Conservation (phyloP, 2,797 vertebrate species). For the Halcyon chelicuti region DNA sequence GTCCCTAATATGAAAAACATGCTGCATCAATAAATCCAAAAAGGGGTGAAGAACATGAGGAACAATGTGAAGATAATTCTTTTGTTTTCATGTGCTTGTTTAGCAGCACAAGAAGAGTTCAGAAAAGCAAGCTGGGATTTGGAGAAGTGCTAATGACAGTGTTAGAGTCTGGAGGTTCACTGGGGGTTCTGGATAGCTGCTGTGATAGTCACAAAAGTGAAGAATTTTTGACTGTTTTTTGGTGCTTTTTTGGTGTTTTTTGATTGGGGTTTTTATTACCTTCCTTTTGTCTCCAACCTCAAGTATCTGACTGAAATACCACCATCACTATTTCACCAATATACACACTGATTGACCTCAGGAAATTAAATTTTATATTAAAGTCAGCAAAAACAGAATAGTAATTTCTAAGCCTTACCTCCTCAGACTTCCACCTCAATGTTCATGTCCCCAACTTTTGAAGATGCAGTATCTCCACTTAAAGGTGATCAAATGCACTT, state of each 20-base stretch:
- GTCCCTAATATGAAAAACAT: neutral
- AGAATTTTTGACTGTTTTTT: neutral
- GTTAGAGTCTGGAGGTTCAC: neutral
- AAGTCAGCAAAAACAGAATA: neutral
- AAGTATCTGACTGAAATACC: neutral
- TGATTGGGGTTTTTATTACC: accelerated
- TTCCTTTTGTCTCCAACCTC: neutral
- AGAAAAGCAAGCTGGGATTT: neutral
- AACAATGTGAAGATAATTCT: neutral
- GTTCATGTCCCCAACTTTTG: neutral
- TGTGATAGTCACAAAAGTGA: neutral
- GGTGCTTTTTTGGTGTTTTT: neutral
- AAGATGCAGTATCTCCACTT: neutral
- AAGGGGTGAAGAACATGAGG: neutral
- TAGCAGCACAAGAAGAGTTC: neutral
- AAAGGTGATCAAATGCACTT: neutral
- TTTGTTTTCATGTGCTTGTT: neutral
- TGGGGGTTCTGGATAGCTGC: neutral
- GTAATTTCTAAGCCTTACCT: neutral
- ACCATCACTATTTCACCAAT: neutral
- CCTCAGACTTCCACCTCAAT: neutral
- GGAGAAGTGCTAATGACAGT: neutral
- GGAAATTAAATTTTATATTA: neutral
- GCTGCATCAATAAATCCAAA: neutral
- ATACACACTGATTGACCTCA: neutral